Evolutionary conservation across 2,797 vertebrate species (phyloP), one percentile per base, ranked within the genome.

Genomic region (Taeniopygia guttata): DNA sequence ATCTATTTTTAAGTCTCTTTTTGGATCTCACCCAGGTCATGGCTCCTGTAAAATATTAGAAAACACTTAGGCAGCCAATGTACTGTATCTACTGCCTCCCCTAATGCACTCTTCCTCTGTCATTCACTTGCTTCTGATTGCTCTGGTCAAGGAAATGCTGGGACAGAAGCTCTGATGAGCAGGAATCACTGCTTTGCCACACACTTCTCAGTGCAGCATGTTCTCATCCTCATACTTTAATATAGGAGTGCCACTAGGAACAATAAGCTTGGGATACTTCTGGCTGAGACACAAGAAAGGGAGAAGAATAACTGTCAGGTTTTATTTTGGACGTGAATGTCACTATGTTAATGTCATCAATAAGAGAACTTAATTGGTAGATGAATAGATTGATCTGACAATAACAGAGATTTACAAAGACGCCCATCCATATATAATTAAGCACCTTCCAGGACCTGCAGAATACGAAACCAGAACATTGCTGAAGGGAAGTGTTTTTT

Each of bases 41-140:
- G 42, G 85, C 77, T 92, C 69, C 91, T 79, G 75, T 73, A 46
- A 94, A 97, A 93, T 96, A 84, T 88, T 76, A 95, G 91, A 94
- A 94, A 96, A 96, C 91, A 82, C 83, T 93, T 94, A 94, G 82
- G 95, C 82, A 96, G 82, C 55, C 87, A 87, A 93, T 93, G 91
- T 96, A 73, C 94, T 95, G 82, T 92, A 43, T 87, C 85, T 93
- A 73, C 70, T 91, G 70, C 59, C 59, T 91, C 92, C 90, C 69
- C 76, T 93, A 87, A 93, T 94, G 95, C 87, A 90, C 89, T 91
- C 70, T 93, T 94, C 55, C 68, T 91, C 88, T 49, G 59, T 87
- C 76, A 91, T 93, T 95, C 87, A 91, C 69, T 45, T 66, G 59
- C 48, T 93, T 30, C 80, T 54, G 42, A 75, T 91, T 91, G 49